These are phyloP conservation scores for Silurus meridionalis DNA, from an alignment of 2,113 vertebrate genomes.

Conservation along the genomic window DNA sequence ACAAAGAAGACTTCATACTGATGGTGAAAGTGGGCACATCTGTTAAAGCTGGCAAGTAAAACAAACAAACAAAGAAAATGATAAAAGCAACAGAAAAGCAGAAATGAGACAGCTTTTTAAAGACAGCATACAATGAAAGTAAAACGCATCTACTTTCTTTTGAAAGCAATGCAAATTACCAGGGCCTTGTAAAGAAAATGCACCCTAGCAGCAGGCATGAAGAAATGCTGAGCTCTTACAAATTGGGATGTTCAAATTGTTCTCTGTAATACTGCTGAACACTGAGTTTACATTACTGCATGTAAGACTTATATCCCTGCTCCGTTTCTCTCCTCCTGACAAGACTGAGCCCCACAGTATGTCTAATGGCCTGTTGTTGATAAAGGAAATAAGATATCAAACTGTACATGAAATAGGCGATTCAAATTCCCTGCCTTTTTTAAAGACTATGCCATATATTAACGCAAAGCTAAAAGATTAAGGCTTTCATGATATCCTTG, in stretches of 20 bases:
- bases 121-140: conserved; percentile 43
- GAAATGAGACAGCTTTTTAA: conserved; percentile 56
- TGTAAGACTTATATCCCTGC: background rate
- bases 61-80: background rate
- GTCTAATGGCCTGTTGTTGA: conserved; percentile 31
- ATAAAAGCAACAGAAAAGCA: conserved; percentile 17
- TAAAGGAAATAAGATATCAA: conserved; percentile 42
- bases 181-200: background rate
- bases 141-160: conserved; percentile 23
- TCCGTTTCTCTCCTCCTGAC: background rate
- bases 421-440: conserved; percentile 45
- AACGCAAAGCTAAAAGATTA: conserved; percentile 16
- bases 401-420: conserved; percentile 34
- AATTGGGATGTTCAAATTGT: conserved; percentile 29
- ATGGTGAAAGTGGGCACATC: conserved; percentile 60
- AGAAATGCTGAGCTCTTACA: conserved; percentile 16
- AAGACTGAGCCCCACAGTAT: background rate
- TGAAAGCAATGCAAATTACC: conserved; percentile 31
- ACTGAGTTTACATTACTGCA: background rate
- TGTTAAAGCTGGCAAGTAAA: conserved; percentile 63
- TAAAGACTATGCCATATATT: conserved; percentile 32
- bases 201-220: conserved; percentile 13
- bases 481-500: conserved; percentile 20
- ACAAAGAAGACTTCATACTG: conserved; percentile 70
- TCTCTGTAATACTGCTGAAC: conserved; percentile 9